Evolutionary conservation across 2,113 vertebrate species (phyloP), one percentile per base, ranked within the genome.

Genomic region (Equus przewalskii): DNA sequence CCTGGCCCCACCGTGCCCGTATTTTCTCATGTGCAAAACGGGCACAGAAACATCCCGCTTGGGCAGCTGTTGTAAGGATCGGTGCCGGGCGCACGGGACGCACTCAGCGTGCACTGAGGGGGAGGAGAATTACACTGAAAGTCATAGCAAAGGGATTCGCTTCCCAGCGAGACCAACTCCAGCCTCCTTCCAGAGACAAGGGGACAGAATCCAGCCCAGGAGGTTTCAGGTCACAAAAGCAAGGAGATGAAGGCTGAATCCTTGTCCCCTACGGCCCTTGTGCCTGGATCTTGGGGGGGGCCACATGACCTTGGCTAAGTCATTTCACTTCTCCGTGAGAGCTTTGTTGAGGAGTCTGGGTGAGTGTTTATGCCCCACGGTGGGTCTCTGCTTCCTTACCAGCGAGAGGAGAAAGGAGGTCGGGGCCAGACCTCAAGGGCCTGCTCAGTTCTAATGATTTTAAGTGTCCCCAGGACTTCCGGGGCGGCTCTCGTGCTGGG

Each of bases 1-100:
- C 73, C 60, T 9, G 69, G 26, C 69, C 28, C 58, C 7, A 21
- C 12, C 0, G 70, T 4, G 76, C 0, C 0, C 1, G 0, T 4
- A 26, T 22, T 5, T 36, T 36, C 22, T 41, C 56, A 28, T 1
- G 3, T 30, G 5, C 30, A 16, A n/a, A 28, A 4, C 0, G 16
- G 72, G 49, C 49, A 33, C 89, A 21, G 44, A 28, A 33, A 33
- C 2, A 13, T 0, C 51, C 24, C 0, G 3, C 7, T 1, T 0
- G 41, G 0, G 0, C 14, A 41, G 62, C 21, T 85, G 58, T 56
- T 19, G 26, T 3, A 30, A 49, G 60, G 56, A 7, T 13, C 3
- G 18, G 19, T 11, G n/a, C 62, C 0, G 0, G 75, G 51, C 21
- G 8, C 11, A 0, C 1, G 33, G 67, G 26, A 36, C n/a, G 58